These are phyloP conservation scores for Chelonia mydas DNA, from an alignment of 2,797 vertebrate genomes.

Conservation along the genomic window DNA sequence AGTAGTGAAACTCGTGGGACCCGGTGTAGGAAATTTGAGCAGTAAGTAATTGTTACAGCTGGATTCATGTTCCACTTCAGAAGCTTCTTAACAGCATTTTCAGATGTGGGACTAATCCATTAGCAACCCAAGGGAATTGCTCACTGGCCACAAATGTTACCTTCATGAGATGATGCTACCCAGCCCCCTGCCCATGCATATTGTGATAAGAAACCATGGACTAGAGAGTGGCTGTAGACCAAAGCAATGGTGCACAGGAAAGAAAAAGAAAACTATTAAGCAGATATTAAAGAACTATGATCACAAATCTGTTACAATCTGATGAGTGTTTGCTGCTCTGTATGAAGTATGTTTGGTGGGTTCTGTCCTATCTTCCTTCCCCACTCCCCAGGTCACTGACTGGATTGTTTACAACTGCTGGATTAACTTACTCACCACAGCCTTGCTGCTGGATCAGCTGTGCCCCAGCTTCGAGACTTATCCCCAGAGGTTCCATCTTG, in stretches of 20 bases:
- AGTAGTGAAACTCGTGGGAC: conserved; percentile 75
- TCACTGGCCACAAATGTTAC: conserved; percentile 68
- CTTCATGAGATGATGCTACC: conserved; percentile 70
- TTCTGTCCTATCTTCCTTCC: not conserved
- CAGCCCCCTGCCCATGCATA: conserved; percentile 6
- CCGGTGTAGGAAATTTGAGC: conserved; percentile 74
- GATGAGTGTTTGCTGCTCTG: not conserved
- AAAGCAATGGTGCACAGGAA: not conserved
- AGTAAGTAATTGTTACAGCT: conserved; percentile 78
- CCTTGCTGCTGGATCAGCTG: not conserved
- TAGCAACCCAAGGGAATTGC: conserved; percentile 75
- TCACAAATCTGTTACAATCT: not conserved
- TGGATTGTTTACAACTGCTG: not conserved
- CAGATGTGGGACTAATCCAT: conserved; percentile 83
- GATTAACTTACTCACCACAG: not conserved
- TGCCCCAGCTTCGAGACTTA: not conserved
- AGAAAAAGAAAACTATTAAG: not conserved
- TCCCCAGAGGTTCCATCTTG: not conserved
- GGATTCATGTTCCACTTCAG: conserved; percentile 77
- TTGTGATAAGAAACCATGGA: conserved; percentile 49
- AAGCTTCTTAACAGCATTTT: conserved; percentile 79
- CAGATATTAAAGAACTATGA: not conserved
- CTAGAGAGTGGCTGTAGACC: not conserved
- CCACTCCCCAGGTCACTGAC: not conserved
- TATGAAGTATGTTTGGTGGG: not conserved